These are phyloP conservation scores for Babyrousa celebensis DNA, from an alignment of 2,797 vertebrate species.

Conservation along the genomic window DNA sequence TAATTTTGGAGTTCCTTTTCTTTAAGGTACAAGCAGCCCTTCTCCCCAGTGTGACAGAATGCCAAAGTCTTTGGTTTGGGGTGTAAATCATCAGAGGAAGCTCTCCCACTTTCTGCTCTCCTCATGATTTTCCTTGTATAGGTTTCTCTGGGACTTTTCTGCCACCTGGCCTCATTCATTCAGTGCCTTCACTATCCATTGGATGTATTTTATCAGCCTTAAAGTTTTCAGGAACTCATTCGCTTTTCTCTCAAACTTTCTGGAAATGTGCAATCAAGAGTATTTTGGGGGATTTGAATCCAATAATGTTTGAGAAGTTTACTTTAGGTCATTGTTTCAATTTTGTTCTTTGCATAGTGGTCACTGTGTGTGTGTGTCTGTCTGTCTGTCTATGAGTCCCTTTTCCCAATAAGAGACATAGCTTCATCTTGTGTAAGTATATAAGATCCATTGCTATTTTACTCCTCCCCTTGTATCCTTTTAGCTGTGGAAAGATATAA, in stretches of 20 bases:
- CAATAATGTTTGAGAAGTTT: neutral
- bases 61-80: neutral
- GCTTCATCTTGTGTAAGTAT: neutral
- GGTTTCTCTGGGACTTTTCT: neutral
- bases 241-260: neutral
- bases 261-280: neutral
- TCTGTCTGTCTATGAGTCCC: fast-evolving
- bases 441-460: neutral
- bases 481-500: neutral
- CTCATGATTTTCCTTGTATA: neutral
- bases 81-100: neutral
- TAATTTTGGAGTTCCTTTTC: neutral
- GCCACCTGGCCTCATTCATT: neutral
- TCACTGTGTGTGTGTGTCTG: neutral
- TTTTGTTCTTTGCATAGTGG: neutral
- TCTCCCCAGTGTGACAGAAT: neutral
- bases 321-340: neutral
- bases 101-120: neutral
- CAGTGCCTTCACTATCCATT: neutral
- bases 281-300: neutral
- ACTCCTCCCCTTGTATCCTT: neutral
- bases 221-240: neutral
- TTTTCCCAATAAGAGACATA: neutral
- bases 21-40: neutral
- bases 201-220: neutral